Percentiles rank a stretch among this genome's conserved stretches.
Evolutionary conservation across 2,113 vertebrate species (phyloP).

Genomic region (Neomonachus schauinslandi): DNA sequence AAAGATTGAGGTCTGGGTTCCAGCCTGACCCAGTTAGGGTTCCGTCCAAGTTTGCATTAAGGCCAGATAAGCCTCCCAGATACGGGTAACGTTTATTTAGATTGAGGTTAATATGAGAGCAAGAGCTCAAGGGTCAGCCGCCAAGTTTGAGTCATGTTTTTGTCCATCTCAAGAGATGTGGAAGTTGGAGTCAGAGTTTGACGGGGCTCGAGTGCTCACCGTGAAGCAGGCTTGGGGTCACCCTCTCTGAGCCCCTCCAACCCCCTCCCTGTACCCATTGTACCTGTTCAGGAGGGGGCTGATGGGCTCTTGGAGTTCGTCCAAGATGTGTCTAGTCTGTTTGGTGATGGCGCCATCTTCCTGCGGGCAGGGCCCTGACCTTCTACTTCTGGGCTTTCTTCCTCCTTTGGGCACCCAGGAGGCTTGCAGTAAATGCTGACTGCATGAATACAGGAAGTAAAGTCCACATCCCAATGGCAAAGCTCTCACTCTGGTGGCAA

Average conservation of each 20-base stretch:
- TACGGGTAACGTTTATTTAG: neutral
- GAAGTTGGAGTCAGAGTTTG: neutral
- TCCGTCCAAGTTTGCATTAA: neutral
- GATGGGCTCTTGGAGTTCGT: neutral
- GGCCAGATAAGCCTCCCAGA: neutral
- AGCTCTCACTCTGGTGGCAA: neutral
- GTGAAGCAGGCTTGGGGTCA: neutral
- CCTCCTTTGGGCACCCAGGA: neutral
- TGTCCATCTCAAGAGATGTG: neutral
- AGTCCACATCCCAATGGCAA: neutral
- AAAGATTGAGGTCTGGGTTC: neutral
- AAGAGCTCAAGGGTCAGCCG: neutral
- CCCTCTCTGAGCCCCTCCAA: neutral
- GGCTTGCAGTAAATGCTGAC: neutral
- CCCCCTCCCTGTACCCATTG: fast-evolving
- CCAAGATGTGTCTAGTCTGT: neutral
- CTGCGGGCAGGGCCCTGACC: neutral
- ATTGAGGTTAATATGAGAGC: neutral
- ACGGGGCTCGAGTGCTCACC: neutral
- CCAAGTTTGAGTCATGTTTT: neutral
- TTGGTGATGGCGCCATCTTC: neutral
- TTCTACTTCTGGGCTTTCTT: neutral
- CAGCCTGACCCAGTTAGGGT: neutral
- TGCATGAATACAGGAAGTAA: neutral
- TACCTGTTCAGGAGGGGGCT: neutral